A percentile compares a stretch with the other conserved stretches of the same genome.
Conservation (phyloP, 2,797 vertebrate genomes). For the Gallinago solitaria region DNA sequence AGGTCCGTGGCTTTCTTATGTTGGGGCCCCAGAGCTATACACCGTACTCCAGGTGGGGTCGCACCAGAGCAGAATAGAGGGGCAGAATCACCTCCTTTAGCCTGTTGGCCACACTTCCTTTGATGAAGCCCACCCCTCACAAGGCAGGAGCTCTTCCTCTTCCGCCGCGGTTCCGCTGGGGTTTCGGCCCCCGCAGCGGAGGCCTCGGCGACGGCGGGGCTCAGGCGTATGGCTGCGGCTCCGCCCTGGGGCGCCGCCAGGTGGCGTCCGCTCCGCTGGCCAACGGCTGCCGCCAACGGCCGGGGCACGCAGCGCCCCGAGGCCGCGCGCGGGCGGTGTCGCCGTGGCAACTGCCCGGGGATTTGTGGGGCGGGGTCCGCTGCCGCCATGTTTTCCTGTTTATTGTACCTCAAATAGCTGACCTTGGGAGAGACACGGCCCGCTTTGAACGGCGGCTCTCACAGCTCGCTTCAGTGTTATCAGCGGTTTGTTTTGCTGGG, state of each 20-base stretch:
- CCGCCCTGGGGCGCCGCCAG: background rate
- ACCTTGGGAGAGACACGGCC: constrained; percentile 22
- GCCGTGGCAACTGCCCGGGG: background rate
- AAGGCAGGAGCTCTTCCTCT: rapidly evolving
- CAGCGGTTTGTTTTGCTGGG: constrained; percentile 40
- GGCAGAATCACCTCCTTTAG: background rate
- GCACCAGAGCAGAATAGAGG: background rate
- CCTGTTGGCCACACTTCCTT: background rate
- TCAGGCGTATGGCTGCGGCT: rapidly evolving
- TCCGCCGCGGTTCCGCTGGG: rapidly evolving
- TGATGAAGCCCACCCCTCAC: rapidly evolving
- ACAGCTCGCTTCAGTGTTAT: background rate
- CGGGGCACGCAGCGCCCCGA: background rate
- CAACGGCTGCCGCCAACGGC: background rate
- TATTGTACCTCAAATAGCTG: constrained; percentile 32
- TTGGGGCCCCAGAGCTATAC: background rate
- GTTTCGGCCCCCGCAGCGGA: rapidly evolving
- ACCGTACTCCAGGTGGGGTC: background rate
- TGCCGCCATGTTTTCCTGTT: background rate
- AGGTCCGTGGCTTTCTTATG: background rate
- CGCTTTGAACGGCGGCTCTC: background rate
- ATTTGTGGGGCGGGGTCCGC: background rate
- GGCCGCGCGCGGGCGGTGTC: background rate
- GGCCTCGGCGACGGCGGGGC: rapidly evolving
- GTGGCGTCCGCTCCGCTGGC: background rate